Percentiles rank a stretch among this genome's conserved stretches.
Evolutionary conservation across 2,113 vertebrate species (phyloP).

Genomic region (Lanius collurio): DNA sequence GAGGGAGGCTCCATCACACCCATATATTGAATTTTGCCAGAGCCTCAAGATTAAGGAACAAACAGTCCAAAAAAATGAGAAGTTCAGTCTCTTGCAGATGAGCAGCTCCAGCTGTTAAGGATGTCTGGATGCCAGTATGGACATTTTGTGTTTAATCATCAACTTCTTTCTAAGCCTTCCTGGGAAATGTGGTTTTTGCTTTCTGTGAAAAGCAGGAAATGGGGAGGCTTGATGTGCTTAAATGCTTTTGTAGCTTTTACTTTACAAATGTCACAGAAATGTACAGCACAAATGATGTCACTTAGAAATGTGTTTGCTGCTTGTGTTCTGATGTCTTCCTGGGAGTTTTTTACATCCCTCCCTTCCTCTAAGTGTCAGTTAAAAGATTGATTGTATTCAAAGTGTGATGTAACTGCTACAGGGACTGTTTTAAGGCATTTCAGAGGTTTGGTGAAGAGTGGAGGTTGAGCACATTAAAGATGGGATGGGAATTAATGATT

Average conservation of each 20-base stretch:
- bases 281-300: neutral
- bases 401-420: neutral
- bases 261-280: neutral
- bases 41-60: neutral
- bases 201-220: neutral
- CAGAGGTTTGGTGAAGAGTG: neutral
- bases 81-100: neutral
- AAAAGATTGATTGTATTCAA: neutral
- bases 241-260: neutral
- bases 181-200: neutral
- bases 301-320: neutral
- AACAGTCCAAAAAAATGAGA: neutral
- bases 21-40: neutral
- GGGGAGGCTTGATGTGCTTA: neutral
- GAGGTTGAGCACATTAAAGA: neutral
- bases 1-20: neutral
- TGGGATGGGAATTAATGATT: neutral
- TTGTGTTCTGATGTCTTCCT: neutral
- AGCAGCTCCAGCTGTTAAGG: neutral
- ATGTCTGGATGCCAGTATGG: neutral
- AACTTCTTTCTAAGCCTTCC: neutral
- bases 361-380: neutral
- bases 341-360: neutral
- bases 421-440: neutral
- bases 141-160: neutral